Conservation (phyloP, 2,888 invertebrate species). For the Caenorhabditis wallacei region DNA sequence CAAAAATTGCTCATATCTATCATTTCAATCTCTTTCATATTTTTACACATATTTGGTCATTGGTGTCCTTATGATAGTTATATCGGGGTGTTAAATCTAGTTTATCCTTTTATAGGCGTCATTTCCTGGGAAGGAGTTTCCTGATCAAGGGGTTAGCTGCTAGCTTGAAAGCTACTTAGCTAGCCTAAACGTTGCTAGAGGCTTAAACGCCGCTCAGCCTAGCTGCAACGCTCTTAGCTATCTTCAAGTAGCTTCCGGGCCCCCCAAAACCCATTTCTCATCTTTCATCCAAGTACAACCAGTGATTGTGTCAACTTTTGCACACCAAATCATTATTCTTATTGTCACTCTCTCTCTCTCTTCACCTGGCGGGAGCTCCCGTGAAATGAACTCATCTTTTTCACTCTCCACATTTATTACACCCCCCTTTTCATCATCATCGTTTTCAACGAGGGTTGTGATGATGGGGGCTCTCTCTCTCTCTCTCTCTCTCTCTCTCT, state of each 20-base stretch:
- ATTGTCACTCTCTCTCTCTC: conserved; percentile 15
- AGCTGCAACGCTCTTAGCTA: too few species aligned
- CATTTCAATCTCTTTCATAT: neutral
- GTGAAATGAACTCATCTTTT: neutral
- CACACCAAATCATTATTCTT: conserved; percentile 34
- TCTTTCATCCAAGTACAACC: neutral
- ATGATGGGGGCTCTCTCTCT: conserved; percentile 7
- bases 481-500: neutral
- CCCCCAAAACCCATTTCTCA: neutral
- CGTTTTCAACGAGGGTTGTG: conserved; percentile 27
- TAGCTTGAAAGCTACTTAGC: too few species aligned
- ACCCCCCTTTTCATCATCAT: conserved; percentile 14
- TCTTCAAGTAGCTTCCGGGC: neutral
- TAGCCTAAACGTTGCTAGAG: too few species aligned
- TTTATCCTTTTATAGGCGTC: neutral
- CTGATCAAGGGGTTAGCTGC: neutral
- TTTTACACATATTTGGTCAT: neutral
- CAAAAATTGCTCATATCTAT: neutral
- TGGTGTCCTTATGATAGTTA: neutral
- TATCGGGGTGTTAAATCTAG: neutral
- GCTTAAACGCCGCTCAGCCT: too few species aligned
- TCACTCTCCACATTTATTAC: conserved; percentile 15
- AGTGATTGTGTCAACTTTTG: conserved; percentile 1
- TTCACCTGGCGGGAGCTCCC: neutral
- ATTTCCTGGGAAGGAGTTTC: neutral